A percentile compares a stretch with the other conserved stretches of the same genome.
Evolutionary conservation across 2,888 invertebrate genomes (phyloP).

Genomic region (Serripes groenlandicus): DNA sequence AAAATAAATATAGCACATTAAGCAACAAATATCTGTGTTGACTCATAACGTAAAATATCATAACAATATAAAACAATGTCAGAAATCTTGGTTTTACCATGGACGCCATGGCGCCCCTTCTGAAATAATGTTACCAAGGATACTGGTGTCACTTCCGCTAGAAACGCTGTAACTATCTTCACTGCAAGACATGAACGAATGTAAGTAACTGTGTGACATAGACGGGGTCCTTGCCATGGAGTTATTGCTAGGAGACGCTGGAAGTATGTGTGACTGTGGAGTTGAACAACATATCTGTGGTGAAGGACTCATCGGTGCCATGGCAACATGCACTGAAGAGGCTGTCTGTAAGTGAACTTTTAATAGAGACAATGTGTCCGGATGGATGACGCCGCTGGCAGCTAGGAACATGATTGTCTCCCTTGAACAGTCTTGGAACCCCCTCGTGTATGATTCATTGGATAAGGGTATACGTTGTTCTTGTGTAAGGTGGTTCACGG

Average conservation of each 20-base stretch:
- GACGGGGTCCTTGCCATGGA: constrained; percentile 7
- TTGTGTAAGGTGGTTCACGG: constrained; percentile 6
- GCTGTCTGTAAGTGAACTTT: not conserved
- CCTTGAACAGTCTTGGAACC: constrained; percentile 12
- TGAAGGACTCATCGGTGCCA: not conserved
- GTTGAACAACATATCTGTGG: constrained; percentile 11
- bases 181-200: not conserved
- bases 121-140: constrained; percentile 17
- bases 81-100: not conserved
- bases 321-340: not conserved
- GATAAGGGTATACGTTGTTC: not conserved
- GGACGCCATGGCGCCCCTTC: constrained; percentile 14
- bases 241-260: not conserved
- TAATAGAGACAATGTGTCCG: not conserved
- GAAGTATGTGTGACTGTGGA: not conserved
- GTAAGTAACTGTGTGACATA: not conserved
- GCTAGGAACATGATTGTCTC: constrained; percentile 10
- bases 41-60: not conserved
- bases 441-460: not conserved
- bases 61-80: not conserved
- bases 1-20: constrained; percentile 17
- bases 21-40: not conserved
- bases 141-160: not conserved
- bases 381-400: not conserved
- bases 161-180: not conserved